Percentiles rank a stretch among this genome's conserved stretches.
Evolutionary conservation across 1,140 invertebrate species (phyloP).

Genomic region (Drosophila rhopaloa): DNA sequence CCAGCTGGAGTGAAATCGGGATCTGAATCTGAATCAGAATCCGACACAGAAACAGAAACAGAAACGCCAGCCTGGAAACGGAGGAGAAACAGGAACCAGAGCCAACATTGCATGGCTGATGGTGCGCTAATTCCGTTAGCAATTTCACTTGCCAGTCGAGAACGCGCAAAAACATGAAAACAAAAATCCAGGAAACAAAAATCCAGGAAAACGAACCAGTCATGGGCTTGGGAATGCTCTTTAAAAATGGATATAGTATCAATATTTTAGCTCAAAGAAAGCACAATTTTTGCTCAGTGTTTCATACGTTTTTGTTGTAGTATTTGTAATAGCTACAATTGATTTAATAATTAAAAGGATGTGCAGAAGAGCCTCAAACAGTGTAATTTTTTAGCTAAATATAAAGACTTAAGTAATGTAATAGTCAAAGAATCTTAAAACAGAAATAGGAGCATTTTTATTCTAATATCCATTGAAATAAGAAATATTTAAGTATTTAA

Average conservation of each 20-base stretch:
- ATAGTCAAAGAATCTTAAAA: no score
- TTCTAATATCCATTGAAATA: no score
- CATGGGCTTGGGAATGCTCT: conserved; percentile 21
- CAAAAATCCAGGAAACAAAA: conserved; percentile 40
- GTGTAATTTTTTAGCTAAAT: no score
- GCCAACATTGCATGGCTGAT: conserved; percentile 52
- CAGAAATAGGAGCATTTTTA: no score
- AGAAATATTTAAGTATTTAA: no score
- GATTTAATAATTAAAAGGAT: no score
- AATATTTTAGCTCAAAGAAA: not conserved
- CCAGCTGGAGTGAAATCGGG: conserved; percentile 35
- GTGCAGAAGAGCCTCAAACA: no score
- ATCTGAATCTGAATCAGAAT: conserved; percentile 36
- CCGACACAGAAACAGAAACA: conserved; percentile 6
- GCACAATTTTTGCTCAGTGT: not conserved
- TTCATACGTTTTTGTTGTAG: no score
- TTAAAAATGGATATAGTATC: not conserved
- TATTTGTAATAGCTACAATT: no score
- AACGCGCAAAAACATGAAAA: conserved; percentile 26
- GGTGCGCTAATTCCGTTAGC: conserved; percentile 79
- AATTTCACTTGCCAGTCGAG: conserved; percentile 59
- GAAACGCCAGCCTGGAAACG: conserved; percentile 1
- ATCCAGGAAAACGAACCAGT: conserved; percentile 1
- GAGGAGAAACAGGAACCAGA: conserved; percentile 26
- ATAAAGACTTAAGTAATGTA: no score